A percentile compares a stretch with the other conserved stretches of the same genome.
Conservation (phyloP, 2,888 invertebrate genomes). For the Lepidochitona cinerea region DNA sequence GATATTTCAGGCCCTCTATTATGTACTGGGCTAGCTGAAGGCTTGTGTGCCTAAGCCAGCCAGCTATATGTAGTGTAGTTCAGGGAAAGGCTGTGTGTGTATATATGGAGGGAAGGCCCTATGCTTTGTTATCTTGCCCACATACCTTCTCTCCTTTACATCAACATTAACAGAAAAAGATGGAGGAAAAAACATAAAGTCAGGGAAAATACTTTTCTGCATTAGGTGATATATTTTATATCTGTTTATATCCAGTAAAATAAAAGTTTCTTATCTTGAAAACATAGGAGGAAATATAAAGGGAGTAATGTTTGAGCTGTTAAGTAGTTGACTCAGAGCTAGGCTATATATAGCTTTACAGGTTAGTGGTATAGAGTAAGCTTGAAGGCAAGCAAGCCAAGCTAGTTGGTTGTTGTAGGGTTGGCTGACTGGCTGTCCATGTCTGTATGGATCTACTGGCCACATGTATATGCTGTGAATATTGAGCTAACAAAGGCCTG, state of each 20-base stretch:
- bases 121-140: background rate
- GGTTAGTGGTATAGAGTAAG: background rate
- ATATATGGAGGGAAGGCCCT: background rate
- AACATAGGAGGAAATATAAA: background rate
- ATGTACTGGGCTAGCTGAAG: background rate
- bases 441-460: background rate
- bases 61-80: background rate
- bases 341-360: background rate
- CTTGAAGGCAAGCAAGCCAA: background rate
- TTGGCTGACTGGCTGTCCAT: background rate
- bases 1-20: slow-evolving; percentile 3
- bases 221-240: background rate
- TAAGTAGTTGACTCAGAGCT: slow-evolving; percentile 1
- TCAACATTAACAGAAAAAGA: too few relatives aligned
- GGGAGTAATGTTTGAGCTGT: slow-evolving; percentile 1
- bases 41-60: background rate
- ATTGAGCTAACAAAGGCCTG: slow-evolving; percentile 6
- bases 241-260: background rate
- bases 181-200: background rate
- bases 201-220: background rate
- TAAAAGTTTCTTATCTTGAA: background rate
- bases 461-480: background rate
- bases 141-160: too few relatives aligned
- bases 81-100: background rate
- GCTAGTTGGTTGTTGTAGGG: background rate